Evolutionary conservation across 2,888 invertebrate genomes (phyloP).

Genomic region (Aphodius granarius): DNA sequence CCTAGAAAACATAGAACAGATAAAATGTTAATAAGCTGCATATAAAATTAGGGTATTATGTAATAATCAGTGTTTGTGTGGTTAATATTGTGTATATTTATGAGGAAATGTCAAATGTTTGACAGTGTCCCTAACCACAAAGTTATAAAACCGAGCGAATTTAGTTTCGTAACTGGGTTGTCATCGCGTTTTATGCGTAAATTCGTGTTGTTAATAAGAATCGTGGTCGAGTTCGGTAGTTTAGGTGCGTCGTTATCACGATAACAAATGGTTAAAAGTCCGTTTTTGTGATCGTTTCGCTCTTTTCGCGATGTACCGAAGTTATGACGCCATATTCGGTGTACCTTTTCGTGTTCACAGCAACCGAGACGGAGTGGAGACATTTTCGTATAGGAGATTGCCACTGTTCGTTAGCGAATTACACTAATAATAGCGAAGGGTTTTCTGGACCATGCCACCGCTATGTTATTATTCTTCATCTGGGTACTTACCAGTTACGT

Average conservation of each 20-base stretch:
- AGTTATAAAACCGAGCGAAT: slow-evolving; percentile 33
- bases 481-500: slow-evolving; percentile 89
- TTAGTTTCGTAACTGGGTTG: slow-evolving; percentile 10
- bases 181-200: slow-evolving; percentile 18
- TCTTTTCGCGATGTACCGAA: neutral
- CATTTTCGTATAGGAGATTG: slow-evolving; percentile 45
- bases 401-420: slow-evolving; percentile 51
- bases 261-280: neutral
- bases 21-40: neutral
- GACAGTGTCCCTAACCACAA: slow-evolving; percentile 36
- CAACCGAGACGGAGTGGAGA: slow-evolving; percentile 46
- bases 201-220: slow-evolving; percentile 30
- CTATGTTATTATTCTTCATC: slow-evolving; percentile 64
- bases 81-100: neutral
- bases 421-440: slow-evolving; percentile 42
- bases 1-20: slow-evolving; percentile 39
- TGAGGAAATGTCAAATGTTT: slow-evolving; percentile 25
- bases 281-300: neutral
- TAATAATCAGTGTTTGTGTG: neutral
- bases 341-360: slow-evolving; percentile 47
- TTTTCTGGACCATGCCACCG: slow-evolving; percentile 53
- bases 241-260: neutral
- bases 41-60: neutral
- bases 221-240: slow-evolving; percentile 5
- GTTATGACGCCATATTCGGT: slow-evolving; percentile 55